Percentiles rank a stretch among this genome's conserved stretches.
phyloP scores from a whole-genome alignment of 1,140 invertebrate species.

The Bombus breviceps region DNA sequence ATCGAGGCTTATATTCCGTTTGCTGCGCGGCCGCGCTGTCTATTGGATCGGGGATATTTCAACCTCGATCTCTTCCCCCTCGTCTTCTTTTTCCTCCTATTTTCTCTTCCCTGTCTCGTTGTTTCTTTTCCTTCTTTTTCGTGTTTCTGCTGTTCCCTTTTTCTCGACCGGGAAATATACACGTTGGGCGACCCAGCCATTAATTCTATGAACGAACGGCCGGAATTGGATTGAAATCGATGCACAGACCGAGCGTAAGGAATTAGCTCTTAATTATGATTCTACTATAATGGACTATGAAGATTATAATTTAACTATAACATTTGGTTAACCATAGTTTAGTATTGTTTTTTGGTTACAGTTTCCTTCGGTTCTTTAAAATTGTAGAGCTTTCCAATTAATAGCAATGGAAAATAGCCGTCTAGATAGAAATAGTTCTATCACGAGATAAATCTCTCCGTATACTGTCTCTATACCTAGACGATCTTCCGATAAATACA shows the following conservation, averaged over 20 bases:
- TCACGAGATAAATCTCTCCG: too few species aligned
- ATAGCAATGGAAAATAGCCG: too few species aligned
- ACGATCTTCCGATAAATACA: too few species aligned
- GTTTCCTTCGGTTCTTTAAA: too few species aligned
- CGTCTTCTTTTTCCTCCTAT: not conserved
- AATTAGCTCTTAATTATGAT: not conserved
- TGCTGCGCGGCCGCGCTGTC: constrained; percentile 9
- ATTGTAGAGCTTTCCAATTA: too few species aligned
- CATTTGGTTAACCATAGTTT: too few species aligned
- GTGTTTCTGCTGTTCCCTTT: not conserved
- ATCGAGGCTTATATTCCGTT: constrained; percentile 75
- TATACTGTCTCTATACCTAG: too few species aligned
- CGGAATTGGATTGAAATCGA: constrained; percentile 34
- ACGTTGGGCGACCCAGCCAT: not conserved
- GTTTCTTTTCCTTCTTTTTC: not conserved
- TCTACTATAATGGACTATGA: too few species aligned
- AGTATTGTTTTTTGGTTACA: too few species aligned
- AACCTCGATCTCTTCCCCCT: not conserved
- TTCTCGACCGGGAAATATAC: not conserved
- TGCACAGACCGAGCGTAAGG: not conserved
- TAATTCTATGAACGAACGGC: constrained; percentile 25
- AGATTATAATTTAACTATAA: too few species aligned
- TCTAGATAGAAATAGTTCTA: too few species aligned
- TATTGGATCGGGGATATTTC: constrained; percentile 35
- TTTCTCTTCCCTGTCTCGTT: not conserved